Percentiles rank a stretch among this genome's conserved stretches.
Evolutionary conservation across 2,113 vertebrate genomes (phyloP).

Genomic region (Pteronura brasiliensis): DNA sequence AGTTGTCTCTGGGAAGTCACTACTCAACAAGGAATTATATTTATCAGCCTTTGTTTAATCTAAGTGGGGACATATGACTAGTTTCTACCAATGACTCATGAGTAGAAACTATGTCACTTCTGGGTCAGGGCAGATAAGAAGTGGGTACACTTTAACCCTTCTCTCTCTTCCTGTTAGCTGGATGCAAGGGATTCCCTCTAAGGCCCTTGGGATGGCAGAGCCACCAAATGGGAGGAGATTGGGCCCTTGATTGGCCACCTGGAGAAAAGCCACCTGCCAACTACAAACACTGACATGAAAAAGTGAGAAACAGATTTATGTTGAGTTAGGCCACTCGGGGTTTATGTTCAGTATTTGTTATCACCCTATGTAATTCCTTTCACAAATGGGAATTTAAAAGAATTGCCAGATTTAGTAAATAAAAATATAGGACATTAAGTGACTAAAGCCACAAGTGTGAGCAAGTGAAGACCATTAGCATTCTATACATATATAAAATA

Average conservation of each 20-base stretch:
- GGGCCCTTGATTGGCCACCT: not conserved
- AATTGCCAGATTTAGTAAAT: not conserved
- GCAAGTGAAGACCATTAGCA: not conserved
- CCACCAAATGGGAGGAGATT: not conserved
- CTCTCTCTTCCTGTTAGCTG: not conserved
- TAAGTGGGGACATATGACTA: not conserved
- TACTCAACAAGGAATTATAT: not conserved
- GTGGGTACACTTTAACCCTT: not conserved
- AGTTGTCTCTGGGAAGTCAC: not conserved
- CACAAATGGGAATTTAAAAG: not conserved
- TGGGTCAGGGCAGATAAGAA: not conserved
- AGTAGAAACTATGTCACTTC: not conserved
- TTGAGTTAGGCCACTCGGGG: not conserved
- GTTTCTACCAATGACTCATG: not conserved
- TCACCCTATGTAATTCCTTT: not conserved
- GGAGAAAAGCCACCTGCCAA: not conserved
- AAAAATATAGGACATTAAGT: conserved; percentile 15
- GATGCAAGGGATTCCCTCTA: not conserved
- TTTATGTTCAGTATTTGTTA: not conserved
- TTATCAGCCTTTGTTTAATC: not conserved
- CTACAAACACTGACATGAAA: not conserved
- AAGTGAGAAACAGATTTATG: not conserved
- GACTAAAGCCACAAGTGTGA: not conserved
- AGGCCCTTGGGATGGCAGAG: not conserved
- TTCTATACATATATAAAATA: not conserved